Conservation (phyloP, 2,888 invertebrate genomes). For the Lampropteryx suffumata region DNA sequence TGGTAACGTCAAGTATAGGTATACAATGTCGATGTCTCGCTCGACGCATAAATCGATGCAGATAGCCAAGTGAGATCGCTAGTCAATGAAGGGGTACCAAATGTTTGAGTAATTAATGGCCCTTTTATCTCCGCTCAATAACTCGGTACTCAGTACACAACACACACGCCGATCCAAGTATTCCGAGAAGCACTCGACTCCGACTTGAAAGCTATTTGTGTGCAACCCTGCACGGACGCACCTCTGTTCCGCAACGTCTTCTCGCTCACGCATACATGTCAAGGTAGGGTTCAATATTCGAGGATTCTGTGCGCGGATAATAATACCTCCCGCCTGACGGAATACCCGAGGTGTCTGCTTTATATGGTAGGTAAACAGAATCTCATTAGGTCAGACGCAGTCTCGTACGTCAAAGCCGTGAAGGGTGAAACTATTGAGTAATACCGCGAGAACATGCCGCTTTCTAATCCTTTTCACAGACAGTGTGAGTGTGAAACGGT, state of each 20-base stretch:
- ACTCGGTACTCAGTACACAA: constrained; percentile 23
- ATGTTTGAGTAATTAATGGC: constrained; percentile 44
- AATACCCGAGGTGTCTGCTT: constrained; percentile 65
- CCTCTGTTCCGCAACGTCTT: constrained; percentile 67
- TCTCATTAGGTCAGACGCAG: constrained; percentile 64
- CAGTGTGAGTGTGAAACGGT: constrained; percentile 49
- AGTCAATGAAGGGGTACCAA: constrained; percentile 33
- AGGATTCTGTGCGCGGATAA: constrained; percentile 71
- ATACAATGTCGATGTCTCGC: constrained; percentile 38
- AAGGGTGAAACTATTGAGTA: constrained; percentile 40
- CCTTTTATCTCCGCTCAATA: constrained; percentile 38
- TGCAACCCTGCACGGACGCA: constrained; percentile 71
- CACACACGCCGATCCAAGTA: constrained; percentile 46
- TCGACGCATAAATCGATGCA: constrained; percentile 31
- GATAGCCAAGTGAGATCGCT: constrained; percentile 34
- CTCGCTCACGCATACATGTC: constrained; percentile 78
- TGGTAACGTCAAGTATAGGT: constrained; percentile 36
- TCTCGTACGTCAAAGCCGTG: constrained; percentile 37
- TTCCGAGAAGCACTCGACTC: constrained; percentile 72
- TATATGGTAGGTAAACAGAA: constrained; percentile 58
- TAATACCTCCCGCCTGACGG: constrained; percentile 62
- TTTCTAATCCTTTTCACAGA: constrained; percentile 65
- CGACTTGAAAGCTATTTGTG: constrained; percentile 75
- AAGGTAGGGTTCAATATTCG: constrained; percentile 82
- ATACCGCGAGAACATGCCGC: constrained; percentile 46